Evolutionary conservation across 2,113 vertebrate genomes (phyloP).

Genomic region (Gavia stellata): DNA sequence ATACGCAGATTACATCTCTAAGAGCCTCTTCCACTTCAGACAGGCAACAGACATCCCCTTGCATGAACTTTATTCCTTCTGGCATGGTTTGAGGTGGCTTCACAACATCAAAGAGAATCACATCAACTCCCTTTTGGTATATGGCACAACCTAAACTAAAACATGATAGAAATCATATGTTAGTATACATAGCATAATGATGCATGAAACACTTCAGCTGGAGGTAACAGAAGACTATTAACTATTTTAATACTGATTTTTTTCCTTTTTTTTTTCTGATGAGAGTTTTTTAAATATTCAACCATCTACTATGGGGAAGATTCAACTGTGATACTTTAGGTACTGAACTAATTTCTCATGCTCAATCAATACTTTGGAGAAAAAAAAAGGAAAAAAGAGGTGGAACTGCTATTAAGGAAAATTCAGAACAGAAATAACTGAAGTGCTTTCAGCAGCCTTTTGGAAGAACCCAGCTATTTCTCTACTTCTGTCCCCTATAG

Average conservation of each 20-base stretch:
- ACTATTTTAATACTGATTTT: neutral
- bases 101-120: constrained; percentile 84
- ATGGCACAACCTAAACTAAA: constrained; percentile 84
- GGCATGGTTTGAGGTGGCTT: constrained; percentile 71
- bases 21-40: constrained; percentile 76
- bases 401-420: neutral
- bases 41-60: constrained; percentile 79
- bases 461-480: neutral
- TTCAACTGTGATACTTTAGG: neutral
- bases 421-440: neutral
- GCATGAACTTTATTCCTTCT: constrained; percentile 75
- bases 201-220: neutral
- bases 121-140: constrained; percentile 66
- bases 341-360: neutral
- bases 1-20: constrained; percentile 78
- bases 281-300: neutral
- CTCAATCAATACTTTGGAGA: neutral
- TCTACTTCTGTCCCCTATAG: neutral
- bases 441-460: neutral
- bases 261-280: neutral
- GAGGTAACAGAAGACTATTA: neutral
- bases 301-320: neutral
- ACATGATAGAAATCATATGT: neutral
- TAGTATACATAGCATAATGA: neutral
- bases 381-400: neutral